Conservation (phyloP, 2,888 invertebrate genomes). For the Pocota personata region DNA sequence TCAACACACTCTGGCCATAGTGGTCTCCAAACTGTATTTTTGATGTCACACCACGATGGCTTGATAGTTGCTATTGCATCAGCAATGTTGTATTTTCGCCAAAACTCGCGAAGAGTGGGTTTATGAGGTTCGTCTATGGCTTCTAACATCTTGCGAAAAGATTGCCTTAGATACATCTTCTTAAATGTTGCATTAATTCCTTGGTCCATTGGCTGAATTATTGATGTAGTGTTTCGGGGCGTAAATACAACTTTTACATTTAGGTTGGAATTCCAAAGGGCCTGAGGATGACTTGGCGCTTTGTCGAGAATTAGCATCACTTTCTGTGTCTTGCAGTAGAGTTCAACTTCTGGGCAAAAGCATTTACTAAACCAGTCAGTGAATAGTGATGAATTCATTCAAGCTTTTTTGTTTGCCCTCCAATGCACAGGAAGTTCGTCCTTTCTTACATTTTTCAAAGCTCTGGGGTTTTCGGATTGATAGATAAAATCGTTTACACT, state of each 20-base stretch:
- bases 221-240: conserved; percentile 30
- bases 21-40: conserved; percentile 12
- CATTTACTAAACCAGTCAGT: conserved; percentile 74
- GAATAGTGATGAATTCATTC: conserved; percentile 76
- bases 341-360: conserved; percentile 66
- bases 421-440: conserved; percentile 78
- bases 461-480: too few relatives aligned
- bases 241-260: conserved; percentile 30
- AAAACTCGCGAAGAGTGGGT: too few relatives aligned
- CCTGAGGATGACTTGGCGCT: conserved; percentile 12
- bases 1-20: conserved; percentile 29
- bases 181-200: conserved; percentile 51
- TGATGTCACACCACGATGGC: too few relatives aligned
- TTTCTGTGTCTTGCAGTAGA: conserved; percentile 55
- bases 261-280: background rate
- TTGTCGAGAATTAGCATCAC: conserved; percentile 37
- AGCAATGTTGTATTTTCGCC: conserved; percentile 5
- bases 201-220: conserved; percentile 42
- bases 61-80: conserved; percentile 8
- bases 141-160: conserved; percentile 27
- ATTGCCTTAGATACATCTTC: conserved; percentile 58
- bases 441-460: too few relatives aligned
- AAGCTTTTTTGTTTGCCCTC: conserved; percentile 77
- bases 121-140: conserved; percentile 12
- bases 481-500: too few relatives aligned